A percentile compares a stretch with the other conserved stretches of the same genome.
Evolutionary conservation across 2,888 invertebrate species (phyloP).

Genomic region (Mantis religiosa): DNA sequence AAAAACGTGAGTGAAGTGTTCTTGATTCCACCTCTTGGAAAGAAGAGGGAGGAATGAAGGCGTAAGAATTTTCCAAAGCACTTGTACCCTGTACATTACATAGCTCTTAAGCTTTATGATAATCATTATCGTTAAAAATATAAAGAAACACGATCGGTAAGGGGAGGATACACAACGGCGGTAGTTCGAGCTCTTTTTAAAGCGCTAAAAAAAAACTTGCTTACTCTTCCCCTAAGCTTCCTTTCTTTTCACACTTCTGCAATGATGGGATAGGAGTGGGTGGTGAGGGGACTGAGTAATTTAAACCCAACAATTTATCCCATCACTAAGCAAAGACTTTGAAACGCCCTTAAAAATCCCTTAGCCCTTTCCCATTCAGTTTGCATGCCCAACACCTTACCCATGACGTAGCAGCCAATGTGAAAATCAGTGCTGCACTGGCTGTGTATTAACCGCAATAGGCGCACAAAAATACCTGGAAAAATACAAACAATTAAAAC

Average conservation of each 20-base stretch:
- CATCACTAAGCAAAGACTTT: background rate
- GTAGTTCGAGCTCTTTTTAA: conserved; percentile 19
- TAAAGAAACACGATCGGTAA: background rate
- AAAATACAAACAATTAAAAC: no score
- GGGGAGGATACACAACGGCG: background rate
- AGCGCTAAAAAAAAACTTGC: background rate
- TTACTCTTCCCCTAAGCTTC: background rate
- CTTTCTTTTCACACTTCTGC: conserved; percentile 18
- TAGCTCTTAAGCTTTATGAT: conserved; percentile 8
- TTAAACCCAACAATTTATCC: conserved; percentile 18
- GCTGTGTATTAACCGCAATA: background rate
- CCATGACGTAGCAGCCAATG: background rate
- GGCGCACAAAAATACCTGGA: no score
- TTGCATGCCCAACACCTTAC: background rate
- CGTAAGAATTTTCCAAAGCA: background rate
- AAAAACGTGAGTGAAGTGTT: background rate
- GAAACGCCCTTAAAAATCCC: background rate
- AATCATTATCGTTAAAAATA: conserved; percentile 26
- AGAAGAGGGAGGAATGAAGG: background rate
- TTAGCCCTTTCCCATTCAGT: background rate
- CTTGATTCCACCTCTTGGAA: background rate
- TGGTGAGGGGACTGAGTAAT: conserved; percentile 16
- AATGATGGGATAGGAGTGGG: no score
- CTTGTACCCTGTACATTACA: background rate
- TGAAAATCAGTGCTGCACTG: background rate